phyloP scores from a whole-genome alignment of 2,797 vertebrate genomes.

The Onychomys torridus region DNA sequence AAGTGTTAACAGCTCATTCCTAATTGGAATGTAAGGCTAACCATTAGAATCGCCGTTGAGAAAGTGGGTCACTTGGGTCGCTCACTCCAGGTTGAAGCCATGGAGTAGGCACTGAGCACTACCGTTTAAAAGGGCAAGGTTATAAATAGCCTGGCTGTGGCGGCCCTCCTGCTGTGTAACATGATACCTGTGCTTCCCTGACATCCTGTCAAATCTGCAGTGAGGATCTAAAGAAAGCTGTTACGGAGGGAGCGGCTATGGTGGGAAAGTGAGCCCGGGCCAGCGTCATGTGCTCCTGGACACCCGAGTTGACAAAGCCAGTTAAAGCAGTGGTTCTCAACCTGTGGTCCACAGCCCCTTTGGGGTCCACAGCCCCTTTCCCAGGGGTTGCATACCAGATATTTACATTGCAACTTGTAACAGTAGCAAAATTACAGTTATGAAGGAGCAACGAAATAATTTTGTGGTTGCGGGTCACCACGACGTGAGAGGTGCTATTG shows the following conservation, averaged over 20 bases:
- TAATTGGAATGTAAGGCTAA: constrained; percentile 11
- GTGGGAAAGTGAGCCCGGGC: neutral
- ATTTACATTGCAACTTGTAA: neutral
- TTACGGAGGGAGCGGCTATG: accelerated
- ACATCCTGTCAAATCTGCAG: neutral
- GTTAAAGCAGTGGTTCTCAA: neutral
- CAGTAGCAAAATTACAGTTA: neutral
- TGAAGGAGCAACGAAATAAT: neutral
- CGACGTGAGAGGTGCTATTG: neutral
- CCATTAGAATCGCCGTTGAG: neutral
- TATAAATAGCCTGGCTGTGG: constrained; percentile 66
- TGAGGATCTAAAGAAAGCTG: neutral
- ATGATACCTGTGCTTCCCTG: neutral
- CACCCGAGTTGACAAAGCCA: neutral
- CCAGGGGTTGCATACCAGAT: neutral
- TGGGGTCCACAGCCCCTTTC: neutral
- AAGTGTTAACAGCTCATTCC: neutral
- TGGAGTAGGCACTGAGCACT: neutral
- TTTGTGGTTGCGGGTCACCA: neutral
- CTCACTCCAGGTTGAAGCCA: neutral
- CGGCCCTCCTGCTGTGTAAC: neutral
- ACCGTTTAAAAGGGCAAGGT: constrained; percentile 35
- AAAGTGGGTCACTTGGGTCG: constrained; percentile 9
- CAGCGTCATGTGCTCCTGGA: neutral
- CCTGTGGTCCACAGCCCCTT: neutral